phyloP scores from a whole-genome alignment of 2,113 vertebrate genomes.

The Noturus placidus region DNA sequence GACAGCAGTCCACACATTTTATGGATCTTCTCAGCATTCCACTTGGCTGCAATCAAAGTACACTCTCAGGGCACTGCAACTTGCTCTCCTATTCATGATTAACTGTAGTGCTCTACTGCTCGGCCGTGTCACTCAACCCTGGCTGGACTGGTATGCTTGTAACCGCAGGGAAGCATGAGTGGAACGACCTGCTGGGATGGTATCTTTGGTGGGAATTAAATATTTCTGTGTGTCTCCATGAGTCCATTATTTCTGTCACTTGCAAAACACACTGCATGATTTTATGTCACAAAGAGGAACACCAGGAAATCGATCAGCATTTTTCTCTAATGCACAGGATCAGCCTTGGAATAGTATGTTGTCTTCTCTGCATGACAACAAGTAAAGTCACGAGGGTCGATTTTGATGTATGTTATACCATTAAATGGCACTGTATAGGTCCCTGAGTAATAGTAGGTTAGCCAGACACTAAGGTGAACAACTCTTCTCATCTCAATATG shows the following conservation, averaged over 20 bases:
- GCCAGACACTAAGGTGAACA: not conserved
- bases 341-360: not conserved
- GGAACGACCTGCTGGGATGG: conserved; percentile 47
- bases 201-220: conserved; percentile 60
- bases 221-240: conserved; percentile 61
- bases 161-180: conserved; percentile 51
- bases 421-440: not conserved
- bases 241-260: conserved; percentile 65
- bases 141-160: conserved; percentile 56
- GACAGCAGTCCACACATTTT: conserved; percentile 35
- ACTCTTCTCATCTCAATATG: conserved; percentile 10
- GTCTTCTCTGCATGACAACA: conserved; percentile 13
- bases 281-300: not conserved
- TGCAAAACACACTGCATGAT: conserved; percentile 6
- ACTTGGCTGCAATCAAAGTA: conserved; percentile 47
- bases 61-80: conserved; percentile 37
- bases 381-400: conserved; percentile 4
- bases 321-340: not conserved
- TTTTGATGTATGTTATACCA: conserved; percentile 24
- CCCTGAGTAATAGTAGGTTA: not conserved
- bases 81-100: conserved; percentile 35
- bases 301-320: not conserved
- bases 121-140: conserved; percentile 56
- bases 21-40: conserved; percentile 44
- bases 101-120: conserved; percentile 56